Percentiles rank a stretch among this genome's conserved stretches.
Conservation (phyloP, 2,888 invertebrate genomes). For the Epirrhoe alternata region DNA sequence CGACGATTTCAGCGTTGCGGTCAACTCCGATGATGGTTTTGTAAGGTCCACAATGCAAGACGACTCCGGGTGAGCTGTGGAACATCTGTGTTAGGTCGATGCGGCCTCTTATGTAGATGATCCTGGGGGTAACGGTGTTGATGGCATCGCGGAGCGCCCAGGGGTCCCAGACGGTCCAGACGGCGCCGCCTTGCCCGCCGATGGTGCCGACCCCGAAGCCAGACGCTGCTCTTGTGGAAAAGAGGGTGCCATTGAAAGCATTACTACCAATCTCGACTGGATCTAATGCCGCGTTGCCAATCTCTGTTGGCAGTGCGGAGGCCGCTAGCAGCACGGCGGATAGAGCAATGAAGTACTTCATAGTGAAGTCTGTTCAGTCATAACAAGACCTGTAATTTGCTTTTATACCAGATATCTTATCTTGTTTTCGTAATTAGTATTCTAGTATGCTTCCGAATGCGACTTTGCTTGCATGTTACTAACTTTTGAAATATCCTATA, state of each 20-base stretch:
- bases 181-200: conserved; percentile 22
- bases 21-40: conserved; percentile 31
- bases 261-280: neutral
- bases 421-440: neutral
- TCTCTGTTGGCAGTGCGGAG: neutral
- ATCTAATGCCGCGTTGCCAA: neutral
- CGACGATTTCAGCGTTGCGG: conserved; percentile 27
- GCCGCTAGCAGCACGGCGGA: neutral
- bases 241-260: neutral
- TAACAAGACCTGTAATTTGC: neutral
- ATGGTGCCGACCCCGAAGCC: conserved; percentile 10
- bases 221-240: neutral
- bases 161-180: neutral
- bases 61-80: conserved; percentile 28
- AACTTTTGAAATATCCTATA: too few relatives aligned
- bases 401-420: neutral
- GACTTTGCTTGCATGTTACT: too few relatives aligned
- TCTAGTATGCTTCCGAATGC: too few relatives aligned
- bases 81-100: conserved; percentile 33
- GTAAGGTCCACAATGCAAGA: conserved; percentile 12
- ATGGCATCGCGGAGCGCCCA: conserved; percentile 25
- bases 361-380: neutral
- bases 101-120: conserved; percentile 32
- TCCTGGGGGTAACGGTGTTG: conserved; percentile 8
- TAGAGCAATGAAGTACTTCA: neutral